A percentile compares a stretch with the other conserved stretches of the same genome.
Evolutionary conservation across 2,113 vertebrate genomes (phyloP).

Genomic region (Heterotis niloticus): DNA sequence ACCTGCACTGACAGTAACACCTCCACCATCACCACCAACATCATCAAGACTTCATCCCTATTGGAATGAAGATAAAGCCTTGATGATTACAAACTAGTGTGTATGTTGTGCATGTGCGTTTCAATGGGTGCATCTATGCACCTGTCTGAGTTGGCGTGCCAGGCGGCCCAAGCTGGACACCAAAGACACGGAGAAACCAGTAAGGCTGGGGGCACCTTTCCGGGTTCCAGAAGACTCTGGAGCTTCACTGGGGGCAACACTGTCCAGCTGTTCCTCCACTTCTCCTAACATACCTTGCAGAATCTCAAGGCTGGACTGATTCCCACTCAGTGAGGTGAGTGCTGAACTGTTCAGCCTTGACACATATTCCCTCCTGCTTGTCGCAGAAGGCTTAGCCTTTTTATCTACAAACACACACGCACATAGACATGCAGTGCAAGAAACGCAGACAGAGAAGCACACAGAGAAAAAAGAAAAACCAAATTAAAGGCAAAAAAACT

Average conservation of each 20-base stretch:
- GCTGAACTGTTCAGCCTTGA: slow-evolving; percentile 49
- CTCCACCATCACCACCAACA: not conserved
- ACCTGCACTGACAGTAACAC: too few species aligned
- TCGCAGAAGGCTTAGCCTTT: slow-evolving; percentile 29
- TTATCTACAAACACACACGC: slow-evolving; percentile 35
- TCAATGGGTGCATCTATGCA: slow-evolving; percentile 34
- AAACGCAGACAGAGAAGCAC: not conserved
- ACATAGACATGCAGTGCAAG: not conserved
- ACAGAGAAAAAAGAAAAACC: not conserved
- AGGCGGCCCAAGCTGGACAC: slow-evolving; percentile 76
- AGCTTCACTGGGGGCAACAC: slow-evolving; percentile 50
- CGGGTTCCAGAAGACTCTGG: slow-evolving; percentile 27
- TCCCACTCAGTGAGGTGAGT: slow-evolving; percentile 48
- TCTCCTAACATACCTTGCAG: slow-evolving; percentile 76
- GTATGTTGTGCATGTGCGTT: not conserved
- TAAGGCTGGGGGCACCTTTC: slow-evolving; percentile 61
- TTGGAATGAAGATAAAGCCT: too few species aligned
- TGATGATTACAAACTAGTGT: too few species aligned
- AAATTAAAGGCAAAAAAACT: too few species aligned
- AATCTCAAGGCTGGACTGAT: slow-evolving; percentile 67
- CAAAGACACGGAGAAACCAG: slow-evolving; percentile 81
- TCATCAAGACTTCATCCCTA: too few species aligned
- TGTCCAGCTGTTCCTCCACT: slow-evolving; percentile 76
- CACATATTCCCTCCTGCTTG: slow-evolving; percentile 36
- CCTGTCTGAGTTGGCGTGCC: slow-evolving; percentile 76